phyloP scores from a whole-genome alignment of 1,140 invertebrate genomes.

The Drosophila fuyamai region DNA sequence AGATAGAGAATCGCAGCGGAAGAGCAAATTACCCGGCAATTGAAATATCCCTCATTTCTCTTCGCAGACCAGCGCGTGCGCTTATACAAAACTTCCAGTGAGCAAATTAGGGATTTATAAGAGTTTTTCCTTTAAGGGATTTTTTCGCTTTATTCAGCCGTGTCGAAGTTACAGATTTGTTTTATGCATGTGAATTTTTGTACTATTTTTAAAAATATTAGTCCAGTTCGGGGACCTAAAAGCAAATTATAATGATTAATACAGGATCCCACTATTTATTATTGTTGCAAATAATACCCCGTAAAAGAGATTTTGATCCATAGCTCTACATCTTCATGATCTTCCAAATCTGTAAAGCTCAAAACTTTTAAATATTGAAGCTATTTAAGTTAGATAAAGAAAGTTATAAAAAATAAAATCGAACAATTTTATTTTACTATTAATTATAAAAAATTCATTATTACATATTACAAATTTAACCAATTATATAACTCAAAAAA shows the following conservation, averaged over 20 bases:
- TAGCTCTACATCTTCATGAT: constrained; percentile 35
- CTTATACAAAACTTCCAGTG: constrained; percentile 44
- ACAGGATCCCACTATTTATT: no score
- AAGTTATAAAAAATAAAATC: not conserved
- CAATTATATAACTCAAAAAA: no score
- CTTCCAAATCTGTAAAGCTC: constrained; percentile 28
- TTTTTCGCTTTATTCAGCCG: constrained; percentile 74
- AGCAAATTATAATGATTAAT: not conserved
- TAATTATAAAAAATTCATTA: not conserved
- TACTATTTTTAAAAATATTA: constrained; percentile 6
- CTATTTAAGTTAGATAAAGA: not conserved
- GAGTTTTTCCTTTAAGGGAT: constrained; percentile 39
- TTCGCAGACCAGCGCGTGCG: constrained; percentile 43
- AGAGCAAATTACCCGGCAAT: constrained; percentile 50
- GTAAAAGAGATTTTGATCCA: not conserved
- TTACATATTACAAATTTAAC: no score
- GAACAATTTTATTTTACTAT: no score
- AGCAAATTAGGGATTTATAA: constrained; percentile 48
- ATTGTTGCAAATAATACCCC: not conserved
- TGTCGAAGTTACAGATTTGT: not conserved
- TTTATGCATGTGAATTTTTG: constrained; percentile 32
- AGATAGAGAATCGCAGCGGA: not conserved
- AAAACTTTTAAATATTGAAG: not conserved
- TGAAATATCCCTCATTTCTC: constrained; percentile 13
- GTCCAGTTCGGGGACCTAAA: not conserved